phyloP scores from a whole-genome alignment of 2,797 vertebrate species.

The Chanos chanos region DNA sequence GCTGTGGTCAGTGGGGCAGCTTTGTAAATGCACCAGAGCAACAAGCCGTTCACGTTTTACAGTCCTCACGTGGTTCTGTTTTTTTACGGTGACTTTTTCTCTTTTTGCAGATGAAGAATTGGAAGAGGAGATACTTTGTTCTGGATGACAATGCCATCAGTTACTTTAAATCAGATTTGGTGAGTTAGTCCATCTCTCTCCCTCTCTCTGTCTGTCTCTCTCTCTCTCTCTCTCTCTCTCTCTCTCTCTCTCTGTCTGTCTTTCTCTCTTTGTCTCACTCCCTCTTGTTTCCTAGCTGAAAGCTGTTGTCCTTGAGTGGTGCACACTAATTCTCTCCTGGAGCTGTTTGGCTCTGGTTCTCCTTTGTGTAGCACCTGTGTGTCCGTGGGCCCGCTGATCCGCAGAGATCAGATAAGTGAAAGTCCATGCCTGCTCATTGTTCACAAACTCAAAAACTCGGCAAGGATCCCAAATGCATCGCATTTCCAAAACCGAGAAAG shows the following conservation, averaged over 20 bases:
- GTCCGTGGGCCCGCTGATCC: background rate
- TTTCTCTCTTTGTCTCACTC: background rate
- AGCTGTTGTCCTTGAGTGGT: background rate
- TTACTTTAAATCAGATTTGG: slow-evolving; percentile 93
- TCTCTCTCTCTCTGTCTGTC: background rate
- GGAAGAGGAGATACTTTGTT: slow-evolving; percentile 94
- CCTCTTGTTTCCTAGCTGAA: background rate
- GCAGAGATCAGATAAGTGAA: slow-evolving; percentile 31
- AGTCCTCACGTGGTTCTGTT: background rate
- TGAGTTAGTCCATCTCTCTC: slow-evolving; percentile 53
- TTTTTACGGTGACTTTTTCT: background rate
- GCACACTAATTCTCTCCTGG: slow-evolving; percentile 8
- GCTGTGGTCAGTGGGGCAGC: slow-evolving; percentile 81
- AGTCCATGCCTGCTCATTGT: slow-evolving; percentile 22
- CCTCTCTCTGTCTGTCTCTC: background rate
- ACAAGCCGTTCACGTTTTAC: background rate
- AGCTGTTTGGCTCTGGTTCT: background rate
- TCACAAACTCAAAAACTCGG: slow-evolving; percentile 2
- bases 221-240: background rate
- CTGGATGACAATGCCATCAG: slow-evolving; percentile 89
- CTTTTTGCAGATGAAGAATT: slow-evolving; percentile 88
- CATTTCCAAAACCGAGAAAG: too few relatives aligned
- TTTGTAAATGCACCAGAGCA: background rate
- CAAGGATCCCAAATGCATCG: slow-evolving; percentile 8
- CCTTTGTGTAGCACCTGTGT: slow-evolving; percentile 20